Conservation (phyloP, 2,888 invertebrate genomes). For the Iselma pallidipennis region DNA sequence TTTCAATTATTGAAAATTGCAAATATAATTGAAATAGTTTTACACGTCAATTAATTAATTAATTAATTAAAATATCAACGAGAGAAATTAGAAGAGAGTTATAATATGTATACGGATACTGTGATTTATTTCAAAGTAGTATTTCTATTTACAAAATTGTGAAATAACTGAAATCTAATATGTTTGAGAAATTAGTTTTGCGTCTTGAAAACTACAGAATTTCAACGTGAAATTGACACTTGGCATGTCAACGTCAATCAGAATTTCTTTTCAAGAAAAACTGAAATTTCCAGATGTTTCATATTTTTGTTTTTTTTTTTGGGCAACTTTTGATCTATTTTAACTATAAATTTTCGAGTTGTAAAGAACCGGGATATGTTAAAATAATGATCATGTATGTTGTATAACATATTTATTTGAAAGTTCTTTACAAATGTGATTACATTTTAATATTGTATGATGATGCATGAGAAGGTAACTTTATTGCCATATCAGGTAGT, state of each 20-base stretch:
- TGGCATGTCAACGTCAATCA: not conserved
- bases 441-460: constrained; percentile 53
- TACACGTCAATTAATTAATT: not conserved
- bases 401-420: constrained; percentile 41
- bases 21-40: not conserved
- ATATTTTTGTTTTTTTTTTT: too few relatives aligned
- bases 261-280: not conserved
- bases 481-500: constrained; percentile 42
- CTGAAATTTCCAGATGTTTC: not conserved
- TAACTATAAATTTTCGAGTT: not conserved
- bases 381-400: constrained; percentile 25
- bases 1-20: not conserved
- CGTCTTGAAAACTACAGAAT: not conserved
- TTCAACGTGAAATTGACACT: not conserved
- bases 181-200: not conserved
- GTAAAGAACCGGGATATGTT: not conserved
- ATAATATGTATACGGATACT: too few relatives aligned
- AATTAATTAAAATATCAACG: too few relatives aligned
- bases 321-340: not conserved
- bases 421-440: constrained; percentile 52
- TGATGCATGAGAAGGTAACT: constrained; percentile 44
- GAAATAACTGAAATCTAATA: not conserved
- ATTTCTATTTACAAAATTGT: too few relatives aligned
- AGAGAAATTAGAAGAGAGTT: too few relatives aligned
- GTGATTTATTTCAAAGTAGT: not conserved